Base-by-base conservation (phyloP, 2,888 invertebrate species). In the Cotesia congregata region DNA sequence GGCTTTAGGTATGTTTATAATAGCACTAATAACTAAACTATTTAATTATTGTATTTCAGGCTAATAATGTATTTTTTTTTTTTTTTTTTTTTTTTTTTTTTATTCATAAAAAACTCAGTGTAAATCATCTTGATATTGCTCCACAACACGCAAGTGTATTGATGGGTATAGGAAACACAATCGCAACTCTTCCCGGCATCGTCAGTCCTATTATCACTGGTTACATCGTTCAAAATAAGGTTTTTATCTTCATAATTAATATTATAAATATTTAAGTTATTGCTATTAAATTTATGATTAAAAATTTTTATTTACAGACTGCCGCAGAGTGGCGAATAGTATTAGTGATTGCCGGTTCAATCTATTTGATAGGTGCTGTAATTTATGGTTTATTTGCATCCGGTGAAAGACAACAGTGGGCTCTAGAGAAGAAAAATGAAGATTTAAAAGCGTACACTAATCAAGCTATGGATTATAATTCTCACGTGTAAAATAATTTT, bases 151-250 rank as follows among this genome's bases (percentile, higher is more conserved):
- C 97, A 7, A 95, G 97, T 87, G 93, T 98, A 0, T 90, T 98
- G 74, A 97, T 98, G 97, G 98, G 97, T 0, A 91, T 97, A 7
- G 95, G 96, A 7, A 98, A 98, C 90, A 97, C 97, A 0, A 91
- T 97, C 80, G 98, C 96, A 0, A 97, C 97, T 0, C 90, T 98
- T 72, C 97, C 98, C 0, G 98, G 98, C 40, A 97, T 98, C 83
- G 90, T 97, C n/a, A 96, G 96, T 86, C 98, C 97, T 0, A 92
- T 94, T 9, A 90, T 97, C 0, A 95, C 96, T 0, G 96, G 96
- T 6, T 92, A 92, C 72, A 93, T 97, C 75, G 95, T 96, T 15
- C 91, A 92, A 77, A 90, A 94, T 80, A 93, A 94, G 91, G 96
- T 95, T 86, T 6, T 41, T 62, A 62, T 39, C 9, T 1, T 1